Conservation (phyloP, 2,888 invertebrate genomes). For the Globia sparganii region DNA sequence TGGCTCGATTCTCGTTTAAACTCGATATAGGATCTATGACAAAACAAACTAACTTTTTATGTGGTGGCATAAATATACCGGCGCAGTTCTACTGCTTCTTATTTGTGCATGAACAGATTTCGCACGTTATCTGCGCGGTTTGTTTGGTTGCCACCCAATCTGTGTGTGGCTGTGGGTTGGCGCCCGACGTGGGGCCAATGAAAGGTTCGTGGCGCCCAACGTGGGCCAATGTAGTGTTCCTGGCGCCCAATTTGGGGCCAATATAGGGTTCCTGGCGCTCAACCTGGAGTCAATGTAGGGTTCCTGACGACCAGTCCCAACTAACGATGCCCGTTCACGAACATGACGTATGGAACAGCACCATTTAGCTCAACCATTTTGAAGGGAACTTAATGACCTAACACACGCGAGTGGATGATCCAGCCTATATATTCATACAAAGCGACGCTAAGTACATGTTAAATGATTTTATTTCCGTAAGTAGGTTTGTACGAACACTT, state of each 20-base stretch:
- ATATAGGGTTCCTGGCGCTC: too few species aligned
- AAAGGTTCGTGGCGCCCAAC: neutral
- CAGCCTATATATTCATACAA: neutral
- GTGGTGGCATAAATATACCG: neutral
- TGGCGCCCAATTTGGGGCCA: too few species aligned
- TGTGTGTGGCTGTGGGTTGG: neutral
- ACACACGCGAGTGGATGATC: neutral
- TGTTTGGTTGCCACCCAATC: neutral
- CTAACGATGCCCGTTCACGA: too few species aligned
- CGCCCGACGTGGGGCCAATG: too few species aligned
- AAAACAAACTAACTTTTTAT: neutral
- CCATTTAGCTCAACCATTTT: too few species aligned
- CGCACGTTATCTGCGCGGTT: neutral
- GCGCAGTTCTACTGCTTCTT: neutral
- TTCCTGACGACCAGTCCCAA: too few species aligned
- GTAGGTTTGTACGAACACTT: neutral
- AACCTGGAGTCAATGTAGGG: too few species aligned
- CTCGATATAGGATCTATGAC: neutral
- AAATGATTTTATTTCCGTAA: neutral
- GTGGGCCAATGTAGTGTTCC: neutral
- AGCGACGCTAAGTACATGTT: neutral
- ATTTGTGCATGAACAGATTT: neutral
- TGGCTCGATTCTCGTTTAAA: neutral
- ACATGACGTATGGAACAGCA: too few species aligned
- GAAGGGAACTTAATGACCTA: too few species aligned